These are phyloP conservation scores for Danio rerio DNA, from an alignment of 2,113 vertebrate genomes.

Conservation along the genomic window GRCz12tu NC_133188.1:35161001-35161500, in stretches of 20 bases:
- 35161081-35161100: too few species aligned
- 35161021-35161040: too few species aligned
- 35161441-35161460: slow-evolving; percentile 42
- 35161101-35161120: too few species aligned
- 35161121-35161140: not conserved
- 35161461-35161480: not conserved
- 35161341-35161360: slow-evolving; percentile 40
- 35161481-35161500: slow-evolving; percentile 40
- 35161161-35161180: not conserved
- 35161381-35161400: slow-evolving; percentile 38
- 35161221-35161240: not conserved
- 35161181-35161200: not conserved
- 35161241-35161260: not conserved
- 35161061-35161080: too few species aligned
- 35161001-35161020: too few species aligned
- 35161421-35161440: slow-evolving; percentile 50
- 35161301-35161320: slow-evolving; percentile 11
- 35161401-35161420: slow-evolving; percentile 42
- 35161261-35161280: not conserved
- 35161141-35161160: not conserved
- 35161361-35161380: slow-evolving; percentile 44
- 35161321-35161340: slow-evolving; percentile 5
- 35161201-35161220: not conserved
- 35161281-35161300: slow-evolving; percentile 3
- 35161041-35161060: too few species aligned